Conservation (phyloP, 2,113 vertebrate species). For the Raphicerus campestris region DNA sequence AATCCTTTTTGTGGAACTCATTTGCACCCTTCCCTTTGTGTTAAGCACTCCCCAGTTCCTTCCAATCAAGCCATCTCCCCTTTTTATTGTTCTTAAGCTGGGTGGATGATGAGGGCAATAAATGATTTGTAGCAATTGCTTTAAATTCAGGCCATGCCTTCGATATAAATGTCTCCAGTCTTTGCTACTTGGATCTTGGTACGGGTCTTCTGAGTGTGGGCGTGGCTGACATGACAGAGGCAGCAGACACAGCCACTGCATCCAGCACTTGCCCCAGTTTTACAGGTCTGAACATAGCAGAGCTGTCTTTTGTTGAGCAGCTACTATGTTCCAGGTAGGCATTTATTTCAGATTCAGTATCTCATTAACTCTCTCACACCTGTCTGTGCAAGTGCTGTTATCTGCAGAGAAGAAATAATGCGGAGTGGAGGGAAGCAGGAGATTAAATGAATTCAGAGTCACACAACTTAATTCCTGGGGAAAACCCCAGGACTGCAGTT, state of each 20-base stretch:
- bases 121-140: slow-evolving; percentile 48
- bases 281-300: not conserved
- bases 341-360: not conserved
- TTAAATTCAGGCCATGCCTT: slow-evolving; percentile 47
- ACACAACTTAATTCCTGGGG: not conserved
- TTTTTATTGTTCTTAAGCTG: not conserved
- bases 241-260: slow-evolving; percentile 8
- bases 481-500: not conserved
- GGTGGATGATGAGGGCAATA: slow-evolving; percentile 4
- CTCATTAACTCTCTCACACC: not conserved
- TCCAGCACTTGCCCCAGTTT: slow-evolving; percentile 4
- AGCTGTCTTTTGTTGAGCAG: slow-evolving; percentile 7
- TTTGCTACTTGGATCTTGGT: slow-evolving; percentile 32
- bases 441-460: not conserved
- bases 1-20: slow-evolving; percentile 37
- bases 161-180: slow-evolving; percentile 30
- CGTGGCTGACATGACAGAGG: slow-evolving; percentile 39
- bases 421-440: accelerated
- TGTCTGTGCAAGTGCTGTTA: slow-evolving; percentile 16
- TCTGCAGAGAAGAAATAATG: not conserved
- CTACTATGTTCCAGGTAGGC: slow-evolving; percentile 24
- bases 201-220: slow-evolving; percentile 14
- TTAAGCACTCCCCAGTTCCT: slow-evolving; percentile 24
- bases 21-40: slow-evolving; percentile 38
- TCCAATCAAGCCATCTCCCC: not conserved